phyloP scores from a whole-genome alignment of 2,888 invertebrate genomes.

The Macroteleia sp. region DNA sequence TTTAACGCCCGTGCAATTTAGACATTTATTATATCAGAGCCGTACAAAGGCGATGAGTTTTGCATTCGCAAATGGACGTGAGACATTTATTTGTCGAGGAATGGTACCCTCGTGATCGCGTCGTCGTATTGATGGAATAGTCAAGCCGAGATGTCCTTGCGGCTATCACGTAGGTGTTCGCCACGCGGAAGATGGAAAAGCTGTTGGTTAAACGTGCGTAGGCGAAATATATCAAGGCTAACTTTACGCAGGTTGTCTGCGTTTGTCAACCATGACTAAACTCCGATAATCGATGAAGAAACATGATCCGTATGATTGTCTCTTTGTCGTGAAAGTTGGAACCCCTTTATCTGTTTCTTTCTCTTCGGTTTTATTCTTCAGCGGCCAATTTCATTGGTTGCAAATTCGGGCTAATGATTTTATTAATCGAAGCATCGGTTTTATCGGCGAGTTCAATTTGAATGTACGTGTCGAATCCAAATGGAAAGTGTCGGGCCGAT shows the following conservation, averaged over 20 bases:
- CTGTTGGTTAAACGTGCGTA: slow-evolving; percentile 71
- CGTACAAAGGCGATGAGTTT: slow-evolving; percentile 43
- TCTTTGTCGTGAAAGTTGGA: too few relatives aligned
- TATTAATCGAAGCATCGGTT: too few relatives aligned
- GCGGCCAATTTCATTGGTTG: slow-evolving; percentile 9
- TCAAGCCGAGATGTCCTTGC: slow-evolving; percentile 74
- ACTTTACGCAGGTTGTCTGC: slow-evolving; percentile 57
- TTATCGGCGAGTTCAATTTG: too few relatives aligned
- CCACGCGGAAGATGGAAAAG: slow-evolving; percentile 82
- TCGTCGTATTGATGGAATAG: slow-evolving; percentile 50
- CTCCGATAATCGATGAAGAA: slow-evolving; percentile 31
- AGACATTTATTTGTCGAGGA: slow-evolving; percentile 72
- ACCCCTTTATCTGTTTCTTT: too few relatives aligned
- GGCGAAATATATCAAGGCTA: slow-evolving; percentile 67
- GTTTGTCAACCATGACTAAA: slow-evolving; percentile 46
- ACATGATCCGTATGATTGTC: slow-evolving; percentile 20
- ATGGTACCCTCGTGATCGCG: slow-evolving; percentile 37
- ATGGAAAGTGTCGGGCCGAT: too few relatives aligned
- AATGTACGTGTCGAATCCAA: too few relatives aligned
- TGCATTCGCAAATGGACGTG: slow-evolving; percentile 71
- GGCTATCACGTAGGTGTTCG: slow-evolving; percentile 78
- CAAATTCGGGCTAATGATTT: slow-evolving; percentile 25
- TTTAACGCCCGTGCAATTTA: slow-evolving; percentile 27
- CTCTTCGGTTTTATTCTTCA: not conserved
- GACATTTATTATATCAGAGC: slow-evolving; percentile 37